Conservation (phyloP, 2,888 invertebrate genomes). For the Eubasilissa splendida region DNA sequence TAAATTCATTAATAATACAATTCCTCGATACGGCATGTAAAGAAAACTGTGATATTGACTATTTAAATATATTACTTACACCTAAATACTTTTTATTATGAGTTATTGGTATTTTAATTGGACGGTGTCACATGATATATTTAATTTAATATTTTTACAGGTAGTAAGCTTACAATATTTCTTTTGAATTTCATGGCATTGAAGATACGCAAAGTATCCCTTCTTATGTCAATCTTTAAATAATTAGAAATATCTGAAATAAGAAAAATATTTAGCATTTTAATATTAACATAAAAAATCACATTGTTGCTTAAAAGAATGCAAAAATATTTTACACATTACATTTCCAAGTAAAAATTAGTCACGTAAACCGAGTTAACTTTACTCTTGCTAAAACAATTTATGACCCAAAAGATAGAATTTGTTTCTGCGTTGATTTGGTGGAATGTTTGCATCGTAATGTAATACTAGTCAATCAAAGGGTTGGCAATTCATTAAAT, state of each 20-base stretch:
- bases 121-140: slow-evolving; percentile 59
- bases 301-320: slow-evolving; percentile 30
- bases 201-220: neutral
- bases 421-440: no score
- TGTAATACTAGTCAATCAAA: no score
- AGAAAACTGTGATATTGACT: slow-evolving; percentile 41
- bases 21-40: slow-evolving; percentile 22
- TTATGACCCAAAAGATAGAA: no score
- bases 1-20: neutral
- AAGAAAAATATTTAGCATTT: slow-evolving; percentile 25
- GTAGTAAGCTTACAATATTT: slow-evolving; percentile 34
- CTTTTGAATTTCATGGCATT: slow-evolving; percentile 44
- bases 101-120: slow-evolving; percentile 57
- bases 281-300: neutral
- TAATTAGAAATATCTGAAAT: neutral
- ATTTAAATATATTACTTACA: slow-evolving; percentile 45
- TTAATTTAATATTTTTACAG: slow-evolving; percentile 47
- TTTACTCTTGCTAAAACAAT: no score
- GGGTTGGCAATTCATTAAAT: no score
- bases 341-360: no score
- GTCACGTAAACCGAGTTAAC: no score
- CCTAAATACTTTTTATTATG: slow-evolving; percentile 46
- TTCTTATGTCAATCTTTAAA: slow-evolving; percentile 18
- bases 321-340: neutral
- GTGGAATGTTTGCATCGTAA: no score